Evolutionary conservation across 1,140 invertebrate species (phyloP).

Genomic region (Leptopilina boulardi): DNA sequence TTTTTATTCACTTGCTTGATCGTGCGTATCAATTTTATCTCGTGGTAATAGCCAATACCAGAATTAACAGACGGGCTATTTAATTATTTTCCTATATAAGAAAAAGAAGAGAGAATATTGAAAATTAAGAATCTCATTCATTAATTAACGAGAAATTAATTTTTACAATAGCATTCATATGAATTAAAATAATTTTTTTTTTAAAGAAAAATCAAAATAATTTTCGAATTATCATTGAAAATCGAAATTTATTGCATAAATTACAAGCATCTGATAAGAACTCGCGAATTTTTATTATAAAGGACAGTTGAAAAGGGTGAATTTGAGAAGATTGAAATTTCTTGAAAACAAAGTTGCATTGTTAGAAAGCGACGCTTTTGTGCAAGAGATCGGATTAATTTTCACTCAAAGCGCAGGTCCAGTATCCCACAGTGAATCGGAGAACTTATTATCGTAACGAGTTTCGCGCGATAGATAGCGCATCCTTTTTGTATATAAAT

Average conservation of each 20-base stretch:
- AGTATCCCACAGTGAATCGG: slow-evolving; percentile 9
- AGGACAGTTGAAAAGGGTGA: slow-evolving; percentile 1
- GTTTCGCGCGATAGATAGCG: slow-evolving; percentile 29
- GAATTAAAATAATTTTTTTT: too few relatives aligned
- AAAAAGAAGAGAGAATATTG: neutral
- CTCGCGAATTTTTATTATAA: neutral
- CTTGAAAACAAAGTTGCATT: slow-evolving; percentile 27
- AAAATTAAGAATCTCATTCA: neutral
- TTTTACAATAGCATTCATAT: too few relatives aligned
- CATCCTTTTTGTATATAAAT: neutral
- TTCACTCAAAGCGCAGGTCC: slow-evolving; percentile 30
- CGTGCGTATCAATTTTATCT: slow-evolving; percentile 30
- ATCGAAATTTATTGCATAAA: neutral
- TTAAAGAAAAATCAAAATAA: too few relatives aligned
- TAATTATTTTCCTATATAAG: slow-evolving; percentile 5
- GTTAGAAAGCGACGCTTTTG: slow-evolving; percentile 20
- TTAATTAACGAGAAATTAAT: slow-evolving; percentile 10
- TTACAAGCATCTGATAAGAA: slow-evolving; percentile 6
- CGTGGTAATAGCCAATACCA: slow-evolving; percentile 9
- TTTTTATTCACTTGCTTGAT: slow-evolving; percentile 29
- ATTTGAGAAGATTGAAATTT: slow-evolving; percentile 34
- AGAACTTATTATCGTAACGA: slow-evolving; percentile 33
- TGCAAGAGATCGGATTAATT: slow-evolving; percentile 31
- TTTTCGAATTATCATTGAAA: too few relatives aligned
- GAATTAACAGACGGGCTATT: slow-evolving; percentile 12